These are phyloP conservation scores for Gonocerus acuteangulatus DNA, from an alignment of 2,888 invertebrate genomes.

Conservation along the genomic window DNA sequence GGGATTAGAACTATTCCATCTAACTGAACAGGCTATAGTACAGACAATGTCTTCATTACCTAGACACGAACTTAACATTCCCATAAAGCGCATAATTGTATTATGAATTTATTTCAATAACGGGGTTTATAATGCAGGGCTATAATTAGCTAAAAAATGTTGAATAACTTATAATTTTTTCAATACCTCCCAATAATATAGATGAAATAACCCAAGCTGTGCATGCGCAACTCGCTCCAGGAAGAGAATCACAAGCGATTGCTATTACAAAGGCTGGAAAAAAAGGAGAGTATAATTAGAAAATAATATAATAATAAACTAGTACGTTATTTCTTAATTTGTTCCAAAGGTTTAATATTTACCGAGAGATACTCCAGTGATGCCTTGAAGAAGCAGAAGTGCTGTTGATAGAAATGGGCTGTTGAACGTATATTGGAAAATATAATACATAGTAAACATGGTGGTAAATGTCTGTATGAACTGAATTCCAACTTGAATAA, in stretches of 20 bases:
- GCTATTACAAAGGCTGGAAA: slow-evolving; percentile 31
- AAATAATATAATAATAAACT: neutral
- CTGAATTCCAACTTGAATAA: slow-evolving; percentile 32
- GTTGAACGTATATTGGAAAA: slow-evolving; percentile 17
- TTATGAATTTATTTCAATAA: too few relatives aligned
- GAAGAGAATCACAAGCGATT: slow-evolving; percentile 29
- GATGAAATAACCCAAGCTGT: slow-evolving; percentile 29
- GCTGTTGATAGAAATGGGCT: slow-evolving; percentile 20
- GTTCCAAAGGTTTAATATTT: neutral
- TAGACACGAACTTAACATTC: too few relatives aligned
- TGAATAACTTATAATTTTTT: too few relatives aligned
- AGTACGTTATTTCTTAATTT: neutral
- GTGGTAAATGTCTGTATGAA: slow-evolving; percentile 30
- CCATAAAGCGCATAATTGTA: too few relatives aligned
- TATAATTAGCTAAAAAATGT: too few relatives aligned
- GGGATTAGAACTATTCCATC: too few relatives aligned
- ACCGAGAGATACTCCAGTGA: slow-evolving; percentile 29
- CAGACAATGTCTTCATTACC: too few relatives aligned
- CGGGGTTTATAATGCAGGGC: too few relatives aligned
- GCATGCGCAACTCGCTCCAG: slow-evolving; percentile 32
- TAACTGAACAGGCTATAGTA: too few relatives aligned
- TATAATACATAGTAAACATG: slow-evolving; percentile 30
- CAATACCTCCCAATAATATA: slow-evolving; percentile 27
- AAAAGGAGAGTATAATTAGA: too few relatives aligned
- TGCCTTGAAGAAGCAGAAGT: slow-evolving; percentile 21